A percentile compares a stretch with the other conserved stretches of the same genome.
phyloP scores from a whole-genome alignment of 2,888 invertebrate species.

The Leptinotarsa juncta region DNA sequence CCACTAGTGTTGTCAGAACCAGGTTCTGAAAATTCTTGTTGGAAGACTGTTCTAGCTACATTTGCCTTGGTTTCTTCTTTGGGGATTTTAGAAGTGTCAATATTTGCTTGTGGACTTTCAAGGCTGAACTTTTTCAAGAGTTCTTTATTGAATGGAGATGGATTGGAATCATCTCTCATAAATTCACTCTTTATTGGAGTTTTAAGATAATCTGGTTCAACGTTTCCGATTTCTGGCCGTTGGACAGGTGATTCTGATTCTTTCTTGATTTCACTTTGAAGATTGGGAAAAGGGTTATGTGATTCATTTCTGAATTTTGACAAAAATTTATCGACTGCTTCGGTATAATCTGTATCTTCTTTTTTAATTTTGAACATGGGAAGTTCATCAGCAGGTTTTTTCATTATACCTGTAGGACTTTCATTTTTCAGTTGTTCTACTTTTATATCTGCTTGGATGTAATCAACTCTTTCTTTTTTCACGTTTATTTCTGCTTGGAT shows the following conservation, averaged over 20 bases:
- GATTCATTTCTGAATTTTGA: not conserved
- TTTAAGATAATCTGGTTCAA: conserved; percentile 10
- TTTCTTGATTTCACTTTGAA: conserved; percentile 28
- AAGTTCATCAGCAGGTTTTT: not conserved
- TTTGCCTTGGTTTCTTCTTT: conserved; percentile 5
- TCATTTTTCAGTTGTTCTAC: not conserved
- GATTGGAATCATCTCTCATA: conserved; percentile 48
- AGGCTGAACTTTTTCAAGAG: conserved; percentile 48
- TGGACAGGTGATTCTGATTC: conserved; percentile 31
- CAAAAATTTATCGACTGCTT: not conserved
- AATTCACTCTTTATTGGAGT: conserved; percentile 41
- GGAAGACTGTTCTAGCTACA: conserved; percentile 3
- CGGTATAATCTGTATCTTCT: not conserved
- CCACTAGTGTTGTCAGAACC: conserved; percentile 9
- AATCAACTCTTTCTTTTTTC: conserved; percentile 22
- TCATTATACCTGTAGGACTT: not conserved
- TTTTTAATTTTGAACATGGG: not conserved
- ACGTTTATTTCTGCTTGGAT: not conserved
- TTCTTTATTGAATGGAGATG: conserved; percentile 52
- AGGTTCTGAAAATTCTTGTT: conserved; percentile 2
- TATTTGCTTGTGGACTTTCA: conserved; percentile 34
- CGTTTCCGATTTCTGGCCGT: not conserved
- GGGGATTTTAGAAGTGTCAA: not conserved
- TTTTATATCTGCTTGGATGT: not conserved
- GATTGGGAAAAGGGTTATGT: not conserved